Conservation (phyloP, 2,888 invertebrate genomes). For the Clepsis dumicolana region DNA sequence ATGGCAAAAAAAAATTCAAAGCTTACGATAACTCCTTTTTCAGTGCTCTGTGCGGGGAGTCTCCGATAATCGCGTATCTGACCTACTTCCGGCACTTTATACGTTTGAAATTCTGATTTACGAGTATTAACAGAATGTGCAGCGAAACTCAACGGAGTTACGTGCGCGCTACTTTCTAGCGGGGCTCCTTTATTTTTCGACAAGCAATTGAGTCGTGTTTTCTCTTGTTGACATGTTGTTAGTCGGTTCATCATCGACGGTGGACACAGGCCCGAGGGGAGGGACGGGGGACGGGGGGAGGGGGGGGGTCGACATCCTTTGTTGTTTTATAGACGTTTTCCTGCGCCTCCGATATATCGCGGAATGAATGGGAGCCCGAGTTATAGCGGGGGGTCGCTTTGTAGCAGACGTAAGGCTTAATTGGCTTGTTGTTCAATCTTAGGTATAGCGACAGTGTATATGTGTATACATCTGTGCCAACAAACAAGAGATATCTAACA, state of each 20-base stretch:
- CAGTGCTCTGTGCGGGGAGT: neutral
- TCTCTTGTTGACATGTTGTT: slow-evolving; percentile 1
- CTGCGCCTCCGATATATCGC: slow-evolving; percentile 7
- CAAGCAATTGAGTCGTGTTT: neutral
- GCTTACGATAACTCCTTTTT: too few relatives aligned
- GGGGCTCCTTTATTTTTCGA: neutral
- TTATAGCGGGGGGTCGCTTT: neutral
- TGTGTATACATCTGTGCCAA: neutral
- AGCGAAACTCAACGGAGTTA: neutral
- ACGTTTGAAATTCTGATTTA: neutral
- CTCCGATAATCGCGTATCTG: neutral
- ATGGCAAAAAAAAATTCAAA: too few relatives aligned
- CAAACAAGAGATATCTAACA: neutral
- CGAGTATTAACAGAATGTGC: slow-evolving; percentile 1
- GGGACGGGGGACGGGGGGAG: neutral
- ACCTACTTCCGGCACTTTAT: neutral
- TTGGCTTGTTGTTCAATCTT: slow-evolving; percentile 8
- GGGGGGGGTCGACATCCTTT: slow-evolving; percentile 19
- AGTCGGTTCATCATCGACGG: neutral
- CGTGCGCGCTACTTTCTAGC: neutral
- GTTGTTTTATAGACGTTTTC: slow-evolving; percentile 17
- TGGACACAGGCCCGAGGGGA: neutral
- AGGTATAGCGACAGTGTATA: neutral
- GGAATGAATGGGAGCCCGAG: neutral
- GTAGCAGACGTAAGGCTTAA: neutral